phyloP scores from a whole-genome alignment of 2,113 vertebrate species.

The Coturnix japonica region DNA sequence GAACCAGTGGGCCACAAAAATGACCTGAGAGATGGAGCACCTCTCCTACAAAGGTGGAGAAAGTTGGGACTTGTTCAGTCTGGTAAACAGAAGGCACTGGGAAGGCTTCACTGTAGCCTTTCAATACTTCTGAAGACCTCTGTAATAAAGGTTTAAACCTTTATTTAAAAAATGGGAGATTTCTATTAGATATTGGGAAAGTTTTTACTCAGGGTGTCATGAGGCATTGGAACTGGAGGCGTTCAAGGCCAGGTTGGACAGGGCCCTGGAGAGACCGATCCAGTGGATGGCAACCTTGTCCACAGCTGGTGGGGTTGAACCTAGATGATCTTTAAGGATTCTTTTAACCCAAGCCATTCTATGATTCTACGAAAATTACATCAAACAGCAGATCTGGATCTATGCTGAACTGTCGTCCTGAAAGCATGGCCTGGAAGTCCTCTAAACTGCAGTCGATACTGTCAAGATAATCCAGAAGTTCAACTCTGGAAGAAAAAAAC shows the following conservation, averaged over 20 bases:
- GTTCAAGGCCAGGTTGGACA: neutral
- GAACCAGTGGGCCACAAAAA: neutral
- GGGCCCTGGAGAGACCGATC: neutral
- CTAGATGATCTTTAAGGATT: neutral
- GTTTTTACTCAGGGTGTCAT: neutral
- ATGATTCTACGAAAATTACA: slow-evolving; percentile 70
- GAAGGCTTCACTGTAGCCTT: neutral
- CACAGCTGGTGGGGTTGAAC: neutral
- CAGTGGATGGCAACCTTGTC: neutral
- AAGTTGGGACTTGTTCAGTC: neutral
- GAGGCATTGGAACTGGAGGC: neutral
- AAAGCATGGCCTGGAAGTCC: slow-evolving; percentile 95
- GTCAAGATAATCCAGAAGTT: slow-evolving; percentile 97
- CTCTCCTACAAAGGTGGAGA: neutral
- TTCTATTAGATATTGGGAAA: neutral
- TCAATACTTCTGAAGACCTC: neutral
- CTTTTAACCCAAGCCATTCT: neutral
- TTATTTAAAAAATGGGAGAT: neutral
- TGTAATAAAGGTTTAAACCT: neutral
- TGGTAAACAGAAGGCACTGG: neutral
- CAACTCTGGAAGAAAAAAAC: slow-evolving; percentile 81
- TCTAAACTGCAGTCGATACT: slow-evolving; percentile 98
- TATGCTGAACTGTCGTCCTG: slow-evolving; percentile 91
- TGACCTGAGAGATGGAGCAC: neutral
- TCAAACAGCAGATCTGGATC: slow-evolving; percentile 89